Evolutionary conservation across 2,113 vertebrate genomes (phyloP), one percentile per base, ranked within the genome.

Genomic region (Cacatua alba): DNA sequence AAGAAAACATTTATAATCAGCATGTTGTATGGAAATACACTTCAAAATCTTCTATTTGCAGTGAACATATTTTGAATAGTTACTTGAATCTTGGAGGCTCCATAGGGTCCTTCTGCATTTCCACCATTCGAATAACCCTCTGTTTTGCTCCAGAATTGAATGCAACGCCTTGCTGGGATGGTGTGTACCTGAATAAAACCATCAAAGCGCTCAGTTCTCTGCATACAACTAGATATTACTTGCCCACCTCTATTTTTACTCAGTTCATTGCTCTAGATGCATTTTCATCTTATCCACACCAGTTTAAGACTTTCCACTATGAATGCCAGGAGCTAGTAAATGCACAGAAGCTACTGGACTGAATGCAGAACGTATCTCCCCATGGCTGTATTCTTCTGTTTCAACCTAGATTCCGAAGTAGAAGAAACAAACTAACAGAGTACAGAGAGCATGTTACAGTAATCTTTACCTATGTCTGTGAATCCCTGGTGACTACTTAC

Each of bases 51-150:
- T 75, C 25, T 70, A 62, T n/a, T 55, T 83, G 46, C 25, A 24
- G 35, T 16, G 21, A 93, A 90, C 5, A 83, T 72, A 31, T 79
- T 53, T 12, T 51, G 77, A 57, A 80, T 59, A 98, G 94, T 98
- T 98, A 99, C 99, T 99, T 99, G 94, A 99, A 99, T 51, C 99
- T 98, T 80, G 99, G 99, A 26, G 99, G 99, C 65, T 99, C 99
- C 99, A 99, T 99, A 18, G 99, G 99, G 84, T 99, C 99, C 94
- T 99, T 99, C 96, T 99, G 99, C 99, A 99, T 99, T 97, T 99
- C 99, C 94, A 99, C 99, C 99, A 99, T 99, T 10, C 99, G 98
- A 97, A 99, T 99, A 90, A 99, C 99, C 79, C 99, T 98, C 90
- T 99, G 99, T 97, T 99, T 99, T 90, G 99, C 99, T 84, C 99